These are phyloP conservation scores for Proisotoma minuta DNA, from an alignment of 2,888 invertebrate genomes.

Conservation along the genomic window DNA sequence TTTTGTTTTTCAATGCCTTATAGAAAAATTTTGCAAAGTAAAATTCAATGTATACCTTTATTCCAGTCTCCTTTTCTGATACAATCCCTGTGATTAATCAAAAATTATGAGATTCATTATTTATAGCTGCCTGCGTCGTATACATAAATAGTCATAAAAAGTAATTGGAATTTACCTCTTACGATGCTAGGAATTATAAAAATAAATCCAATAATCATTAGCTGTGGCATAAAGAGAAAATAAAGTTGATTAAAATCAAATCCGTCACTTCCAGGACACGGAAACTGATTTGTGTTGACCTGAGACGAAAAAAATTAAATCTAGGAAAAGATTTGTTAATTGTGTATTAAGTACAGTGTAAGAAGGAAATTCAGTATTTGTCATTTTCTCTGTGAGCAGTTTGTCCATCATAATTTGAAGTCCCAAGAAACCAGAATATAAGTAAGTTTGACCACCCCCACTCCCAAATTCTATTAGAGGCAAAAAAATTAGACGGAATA, in stretches of 20 bases:
- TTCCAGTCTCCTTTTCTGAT: slow-evolving; percentile 60
- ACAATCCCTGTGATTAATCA: too few species aligned
- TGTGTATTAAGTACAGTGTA: slow-evolving; percentile 19
- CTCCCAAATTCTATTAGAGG: neutral
- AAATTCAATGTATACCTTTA: slow-evolving; percentile 52
- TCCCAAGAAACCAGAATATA: slow-evolving; percentile 27
- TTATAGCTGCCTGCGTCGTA: too few species aligned
- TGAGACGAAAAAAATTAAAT: slow-evolving; percentile 46
- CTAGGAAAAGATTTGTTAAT: neutral
- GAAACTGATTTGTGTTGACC: neutral
- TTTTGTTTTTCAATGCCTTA: too few species aligned
- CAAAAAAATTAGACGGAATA: neutral
- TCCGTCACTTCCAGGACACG: slow-evolving; percentile 50
- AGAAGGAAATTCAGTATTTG: slow-evolving; percentile 13
- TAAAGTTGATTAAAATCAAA: slow-evolving; percentile 48
- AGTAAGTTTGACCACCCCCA: slow-evolving; percentile 32
- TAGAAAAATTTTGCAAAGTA: neutral
- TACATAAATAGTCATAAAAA: too few species aligned
- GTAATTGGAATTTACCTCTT: too few species aligned
- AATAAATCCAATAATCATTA: slow-evolving; percentile 53
- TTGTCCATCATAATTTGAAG: slow-evolving; percentile 39
- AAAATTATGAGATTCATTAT: too few species aligned
- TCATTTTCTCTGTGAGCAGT: slow-evolving; percentile 22
- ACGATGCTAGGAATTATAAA: slow-evolving; percentile 56
- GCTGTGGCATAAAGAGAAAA: slow-evolving; percentile 50